phyloP scores from a whole-genome alignment of 2,888 invertebrate genomes.

The Hypolimnas misippus region DNA sequence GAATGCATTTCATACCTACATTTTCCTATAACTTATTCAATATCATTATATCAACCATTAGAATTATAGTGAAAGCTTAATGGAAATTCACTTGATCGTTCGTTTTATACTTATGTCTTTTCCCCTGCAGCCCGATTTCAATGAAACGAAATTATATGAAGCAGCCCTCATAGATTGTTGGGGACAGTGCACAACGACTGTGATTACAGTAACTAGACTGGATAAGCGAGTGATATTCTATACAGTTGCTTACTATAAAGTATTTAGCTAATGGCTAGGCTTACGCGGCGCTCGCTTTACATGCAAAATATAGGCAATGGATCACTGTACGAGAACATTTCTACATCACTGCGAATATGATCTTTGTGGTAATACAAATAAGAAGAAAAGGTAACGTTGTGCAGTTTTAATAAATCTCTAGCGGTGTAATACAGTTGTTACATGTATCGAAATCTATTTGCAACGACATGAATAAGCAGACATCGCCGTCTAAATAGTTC shows the following conservation, averaged over 20 bases:
- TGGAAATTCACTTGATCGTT: slow-evolving; percentile 49
- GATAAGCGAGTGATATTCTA: slow-evolving; percentile 57
- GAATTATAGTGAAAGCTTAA: slow-evolving; percentile 56
- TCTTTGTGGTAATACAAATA: slow-evolving; percentile 4
- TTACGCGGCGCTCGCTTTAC: slow-evolving; percentile 34
- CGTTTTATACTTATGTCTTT: slow-evolving; percentile 50
- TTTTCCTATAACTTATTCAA: slow-evolving; percentile 1
- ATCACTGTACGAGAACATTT: slow-evolving; percentile 18
- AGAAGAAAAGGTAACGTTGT: neutral
- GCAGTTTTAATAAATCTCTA: neutral
- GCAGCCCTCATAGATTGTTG: slow-evolving; percentile 46
- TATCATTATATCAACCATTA: slow-evolving; percentile 20
- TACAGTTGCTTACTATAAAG: slow-evolving; percentile 53
- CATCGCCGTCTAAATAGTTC: neutral
- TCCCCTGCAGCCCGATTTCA: slow-evolving; percentile 55
- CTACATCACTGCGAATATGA: slow-evolving; percentile 12
- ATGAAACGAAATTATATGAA: slow-evolving; percentile 67
- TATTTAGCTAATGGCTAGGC: slow-evolving; percentile 54
- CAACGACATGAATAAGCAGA: slow-evolving; percentile 22
- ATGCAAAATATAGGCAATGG: slow-evolving; percentile 39
- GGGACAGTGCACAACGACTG: slow-evolving; percentile 43
- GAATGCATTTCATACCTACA: neutral
- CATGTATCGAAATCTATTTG: slow-evolving; percentile 31
- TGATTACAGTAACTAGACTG: slow-evolving; percentile 52
- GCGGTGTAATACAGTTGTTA: slow-evolving; percentile 8